Evolutionary conservation across 2,797 vertebrate genomes (phyloP), one percentile per base, ranked within the genome.

Genomic region (Caiman crocodilus): DNA sequence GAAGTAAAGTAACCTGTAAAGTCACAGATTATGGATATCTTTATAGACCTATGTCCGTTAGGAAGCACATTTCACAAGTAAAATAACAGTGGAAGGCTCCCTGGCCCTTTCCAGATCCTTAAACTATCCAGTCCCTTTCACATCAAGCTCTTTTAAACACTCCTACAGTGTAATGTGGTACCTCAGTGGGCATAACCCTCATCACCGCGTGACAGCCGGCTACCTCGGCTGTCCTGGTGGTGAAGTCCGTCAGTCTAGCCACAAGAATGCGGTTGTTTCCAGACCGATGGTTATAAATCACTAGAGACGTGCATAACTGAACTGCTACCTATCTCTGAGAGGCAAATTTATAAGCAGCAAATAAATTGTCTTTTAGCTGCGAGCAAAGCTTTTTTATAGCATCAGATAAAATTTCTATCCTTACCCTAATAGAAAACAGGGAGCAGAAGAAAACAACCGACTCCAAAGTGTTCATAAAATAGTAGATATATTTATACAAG

Each of bases 121-220:
- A 1, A 25, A 57, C 61, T 63, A 4, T 0, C 1, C 50, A 5
- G 28, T 26, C 42, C 30, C 14, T 21, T 26, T 2, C 13, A 14
- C 23, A 15, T 17, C 25, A 26, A 56, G 57, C 18, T 4, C 32
- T 56, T 25, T n/a, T 75, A n/a, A 1, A 30, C 23, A 18, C 17
- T 30, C 20, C 35, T 20, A 21, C 73, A 1, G 0, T 11, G n/a
- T 21, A 1, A 4, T 0, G 0, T 18, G 12, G 26, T 25, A 11
- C 14, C 55, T 30, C 81, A 5, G 3, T 1, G 1, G 1, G 30
- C 11, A 1, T 17, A 35, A 63, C 18, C 5, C n/a, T 8, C 59
- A 21, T 1, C 28, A 55, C 7, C 5, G 21, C 3, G 30, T 11
- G 28, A 18, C 4, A 5, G 63, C 4, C 3, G 63, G 35, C 14